phyloP scores from a whole-genome alignment of 2,888 invertebrate species.

The Tridacna gigas region DNA sequence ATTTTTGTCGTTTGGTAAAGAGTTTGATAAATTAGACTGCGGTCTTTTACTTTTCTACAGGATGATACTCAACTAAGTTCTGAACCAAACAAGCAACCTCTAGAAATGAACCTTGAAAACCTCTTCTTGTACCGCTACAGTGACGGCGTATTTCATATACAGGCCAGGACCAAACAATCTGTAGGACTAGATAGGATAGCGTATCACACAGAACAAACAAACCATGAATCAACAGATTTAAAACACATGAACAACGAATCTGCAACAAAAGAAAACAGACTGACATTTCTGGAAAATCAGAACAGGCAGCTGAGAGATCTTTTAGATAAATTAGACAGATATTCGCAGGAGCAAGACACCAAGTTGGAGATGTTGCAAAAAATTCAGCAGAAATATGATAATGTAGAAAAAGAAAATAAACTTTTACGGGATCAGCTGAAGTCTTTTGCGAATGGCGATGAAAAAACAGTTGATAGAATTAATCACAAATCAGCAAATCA shows the following conservation, averaged over 20 bases:
- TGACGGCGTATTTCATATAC: slow-evolving; percentile 90
- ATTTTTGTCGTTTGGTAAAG: too few species aligned
- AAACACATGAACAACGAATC: not conserved
- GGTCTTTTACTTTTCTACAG: slow-evolving; percentile 81
- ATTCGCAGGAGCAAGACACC: slow-evolving; percentile 50
- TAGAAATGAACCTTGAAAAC: slow-evolving; percentile 90
- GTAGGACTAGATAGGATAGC: not conserved
- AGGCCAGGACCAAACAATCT: slow-evolving; percentile 19
- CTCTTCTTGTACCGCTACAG: slow-evolving; percentile 89
- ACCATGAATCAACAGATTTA: not conserved
- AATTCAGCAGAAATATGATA: slow-evolving; percentile 13
- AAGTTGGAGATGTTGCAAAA: slow-evolving; percentile 36
- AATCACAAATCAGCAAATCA: slow-evolving; percentile 42
- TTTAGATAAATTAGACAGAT: slow-evolving; percentile 54
- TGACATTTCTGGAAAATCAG: slow-evolving; percentile 36
- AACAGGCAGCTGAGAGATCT: slow-evolving; percentile 59
- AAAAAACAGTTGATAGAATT: slow-evolving; percentile 25
- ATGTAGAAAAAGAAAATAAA: slow-evolving; percentile 58
- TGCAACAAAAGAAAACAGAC: slow-evolving; percentile 5
- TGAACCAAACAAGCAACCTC: slow-evolving; percentile 88
- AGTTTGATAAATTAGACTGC: too few species aligned
- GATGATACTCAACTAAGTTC: slow-evolving; percentile 90
- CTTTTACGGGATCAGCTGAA: slow-evolving; percentile 52
- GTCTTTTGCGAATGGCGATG: slow-evolving; percentile 39
- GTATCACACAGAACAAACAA: not conserved